Base-by-base conservation (phyloP, 2,888 invertebrate genomes). In the Agrochola macilenta region DNA sequence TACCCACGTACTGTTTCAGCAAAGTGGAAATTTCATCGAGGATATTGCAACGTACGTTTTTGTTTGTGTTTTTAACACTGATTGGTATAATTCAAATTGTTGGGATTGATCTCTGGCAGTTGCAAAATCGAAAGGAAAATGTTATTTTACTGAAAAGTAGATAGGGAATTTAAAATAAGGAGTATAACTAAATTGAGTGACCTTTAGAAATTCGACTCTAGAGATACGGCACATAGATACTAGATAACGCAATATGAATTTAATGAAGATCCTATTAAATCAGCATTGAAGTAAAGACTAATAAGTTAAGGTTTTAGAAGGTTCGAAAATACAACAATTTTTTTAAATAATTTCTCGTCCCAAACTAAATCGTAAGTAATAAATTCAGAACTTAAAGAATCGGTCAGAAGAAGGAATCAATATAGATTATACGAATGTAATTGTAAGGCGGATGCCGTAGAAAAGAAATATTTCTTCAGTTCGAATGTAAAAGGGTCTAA, bases 401-500 rank as follows among this genome's bases (percentile, higher is more conserved):
- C 35, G 26, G 43, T 66, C 61, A 35, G 69, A 49, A 82, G 26
- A 70, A 63, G 69, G 63, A 78, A 83, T 81, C 79, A 79, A 79
- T 77, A 77, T 81, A 85, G 69, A 87, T 83, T 84, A 77, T 74
- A 63, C 74, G 69, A 65, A 77, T 63, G 74, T 82, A 88, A 88
- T 87, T 85, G 83, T 82, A 73, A 87, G 76, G 79, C 86, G 76
- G 76, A 79, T 78, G 39, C 68, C 86, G 87, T 86, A 87, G 82
- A 83, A 87, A 86, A 79, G 84, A 81, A 84, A 86, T 88, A 85
- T 87, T 83, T 86, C 84, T 76, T 69, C 83, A 80, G 75, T 72
- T 82, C 57, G 68, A 75, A 82, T 76, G 81, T 79, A 78, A 80
- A 87, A 87, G 82, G 87, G 88, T 83, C 86, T 69, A 75, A 87